Evolutionary conservation across 2,113 vertebrate genomes (phyloP), one percentile per base, ranked within the genome.

Genomic region (Acanthisitta chloris): DNA sequence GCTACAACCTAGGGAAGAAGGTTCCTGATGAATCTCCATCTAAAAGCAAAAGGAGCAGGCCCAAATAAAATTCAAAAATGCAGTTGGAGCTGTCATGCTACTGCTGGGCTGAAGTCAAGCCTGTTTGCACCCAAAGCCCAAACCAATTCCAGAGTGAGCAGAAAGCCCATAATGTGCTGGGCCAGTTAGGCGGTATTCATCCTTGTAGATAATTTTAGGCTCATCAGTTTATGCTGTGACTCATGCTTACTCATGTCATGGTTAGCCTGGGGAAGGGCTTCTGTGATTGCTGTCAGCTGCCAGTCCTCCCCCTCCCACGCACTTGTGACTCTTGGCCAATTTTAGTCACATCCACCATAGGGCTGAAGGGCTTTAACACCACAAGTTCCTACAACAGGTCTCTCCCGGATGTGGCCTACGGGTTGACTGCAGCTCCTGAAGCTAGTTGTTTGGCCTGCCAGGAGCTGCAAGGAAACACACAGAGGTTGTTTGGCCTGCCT

Each of bases 141-240:
- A 76, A 94, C 65, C 81, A 78, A 20, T 91, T 85, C 81, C 89
- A 90, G 81, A 85, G 33, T 49, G 82, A 94, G 66, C 73, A 81
- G 76, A 95, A 90, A 86, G 69, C 17, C 49, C 42, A 29, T 76
- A 46, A 85, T 67, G 33, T 52, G 31, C 65, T 64, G 36, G 81
- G 58, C 88, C 55, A 95, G 54, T 94, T 83, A 92, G 64, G 65
- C 8, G 0, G 24, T 70, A 88, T 88, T 96, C 74, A 83, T 80
- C 59, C 48, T 46, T 51, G 67, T 77, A 93, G 92, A 78, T 90
- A 88, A 95, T 96, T 95, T 93, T 93, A 93, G 88, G 76, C 55
- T 93, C 67, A 93, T 92, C 88, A 90, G 43, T 84, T 96, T 88
- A 38, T 51, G 38, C 86, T 74, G 14, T 97, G 96, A 97, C 85